phyloP scores from a whole-genome alignment of 1,140 invertebrate species.

The Hycleus phaleratus region DNA sequence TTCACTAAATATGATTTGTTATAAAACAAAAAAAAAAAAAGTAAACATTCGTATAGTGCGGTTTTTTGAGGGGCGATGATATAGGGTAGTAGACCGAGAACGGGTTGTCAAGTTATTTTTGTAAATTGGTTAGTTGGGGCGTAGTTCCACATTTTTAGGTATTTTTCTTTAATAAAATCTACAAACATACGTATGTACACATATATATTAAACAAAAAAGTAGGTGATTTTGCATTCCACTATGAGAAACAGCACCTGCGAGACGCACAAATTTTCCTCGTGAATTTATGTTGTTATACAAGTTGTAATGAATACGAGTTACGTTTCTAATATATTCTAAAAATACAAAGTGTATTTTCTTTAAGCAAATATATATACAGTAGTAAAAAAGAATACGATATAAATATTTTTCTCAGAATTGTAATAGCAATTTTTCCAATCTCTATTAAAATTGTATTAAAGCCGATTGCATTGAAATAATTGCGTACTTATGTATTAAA shows the following conservation, averaged over 20 bases:
- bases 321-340: constrained; percentile 14
- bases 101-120: too few species aligned
- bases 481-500: too few species aligned
- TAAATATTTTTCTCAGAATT: too few species aligned
- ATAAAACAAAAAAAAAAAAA: constrained; percentile 7
- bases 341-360: constrained; percentile 6
- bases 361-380: constrained; percentile 4
- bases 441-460: too few species aligned
- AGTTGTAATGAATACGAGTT: constrained; percentile 14
- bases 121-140: too few species aligned
- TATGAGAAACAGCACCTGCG: constrained; percentile 22
- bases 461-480: too few species aligned
- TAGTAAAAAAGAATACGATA: not conserved
- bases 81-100: too few species aligned
- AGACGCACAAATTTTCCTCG: constrained; percentile 20
- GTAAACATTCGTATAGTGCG: not conserved
- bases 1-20: constrained; percentile 9
- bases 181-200: not conserved
- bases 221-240: constrained; percentile 12
- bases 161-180: constrained; percentile 22
- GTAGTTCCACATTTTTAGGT: not conserved
- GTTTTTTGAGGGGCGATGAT: too few species aligned
- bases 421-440: too few species aligned
- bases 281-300: constrained; percentile 20
- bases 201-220: not conserved